A percentile compares a stretch with the other conserved stretches of the same genome.
These are phyloP conservation scores for Anser brachyrhynchus DNA, from an alignment of 2,113 vertebrate species.

Conservation along the genomic window DNA sequence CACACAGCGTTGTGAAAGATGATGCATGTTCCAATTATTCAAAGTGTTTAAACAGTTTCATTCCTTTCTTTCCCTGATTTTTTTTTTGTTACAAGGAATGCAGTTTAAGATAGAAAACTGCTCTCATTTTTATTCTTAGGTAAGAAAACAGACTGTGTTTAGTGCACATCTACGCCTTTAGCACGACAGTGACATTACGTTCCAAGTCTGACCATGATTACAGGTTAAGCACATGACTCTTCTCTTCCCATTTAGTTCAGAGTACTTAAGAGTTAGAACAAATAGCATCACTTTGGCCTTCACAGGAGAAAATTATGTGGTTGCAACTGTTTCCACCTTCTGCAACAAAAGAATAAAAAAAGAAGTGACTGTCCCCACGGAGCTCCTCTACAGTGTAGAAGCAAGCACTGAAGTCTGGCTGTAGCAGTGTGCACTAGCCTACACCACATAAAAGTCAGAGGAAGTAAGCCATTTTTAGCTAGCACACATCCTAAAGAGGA, in stretches of 20 bases:
- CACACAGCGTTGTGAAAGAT: background rate
- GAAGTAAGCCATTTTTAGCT: background rate
- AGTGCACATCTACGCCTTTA: background rate
- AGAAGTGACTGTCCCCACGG: background rate
- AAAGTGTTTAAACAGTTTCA: background rate
- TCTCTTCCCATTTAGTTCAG: background rate
- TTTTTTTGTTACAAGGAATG: background rate
- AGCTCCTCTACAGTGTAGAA: background rate
- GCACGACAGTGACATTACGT: background rate
- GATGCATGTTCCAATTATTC: background rate
- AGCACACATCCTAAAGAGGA: background rate
- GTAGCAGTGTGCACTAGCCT: background rate
- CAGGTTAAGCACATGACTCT: background rate
- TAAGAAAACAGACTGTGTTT: background rate
- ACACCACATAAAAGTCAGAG: background rate
- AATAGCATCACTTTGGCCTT: background rate
- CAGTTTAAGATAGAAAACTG: background rate
- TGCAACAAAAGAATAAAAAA: background rate
- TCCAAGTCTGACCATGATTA: background rate
- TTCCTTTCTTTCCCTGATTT: accelerated
- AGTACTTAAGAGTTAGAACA: background rate
- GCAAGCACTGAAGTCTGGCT: background rate
- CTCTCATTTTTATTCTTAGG: background rate
- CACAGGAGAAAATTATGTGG: background rate
- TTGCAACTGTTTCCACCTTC: constrained; percentile 2